Evolutionary conservation across 2,113 vertebrate species (phyloP).

Genomic region (Xiphias gladius): DNA sequence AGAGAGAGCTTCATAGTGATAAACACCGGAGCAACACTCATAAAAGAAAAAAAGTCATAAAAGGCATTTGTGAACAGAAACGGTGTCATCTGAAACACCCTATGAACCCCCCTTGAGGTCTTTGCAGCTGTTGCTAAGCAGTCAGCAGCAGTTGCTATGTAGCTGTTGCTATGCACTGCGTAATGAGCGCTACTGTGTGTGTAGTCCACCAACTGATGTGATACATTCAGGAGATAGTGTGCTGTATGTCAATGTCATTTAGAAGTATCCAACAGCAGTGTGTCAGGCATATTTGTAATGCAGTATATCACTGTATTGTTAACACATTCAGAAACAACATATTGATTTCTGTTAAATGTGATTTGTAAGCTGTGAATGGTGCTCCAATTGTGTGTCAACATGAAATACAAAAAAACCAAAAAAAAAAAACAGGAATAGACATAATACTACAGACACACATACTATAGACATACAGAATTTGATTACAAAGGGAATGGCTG

Average conservation of each 20-base stretch:
- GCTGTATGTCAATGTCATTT: slow-evolving; percentile 71
- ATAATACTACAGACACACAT: neutral
- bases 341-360: slow-evolving; percentile 31
- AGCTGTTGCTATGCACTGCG: slow-evolving; percentile 83
- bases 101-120: slow-evolving; percentile 67
- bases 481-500: slow-evolving; percentile 55
- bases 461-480: slow-evolving; percentile 41
- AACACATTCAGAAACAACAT: slow-evolving; percentile 21
- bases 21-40: slow-evolving; percentile 39
- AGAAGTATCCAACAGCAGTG: slow-evolving; percentile 63
- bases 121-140: slow-evolving; percentile 85
- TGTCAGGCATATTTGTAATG: slow-evolving; percentile 48
- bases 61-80: slow-evolving; percentile 71
- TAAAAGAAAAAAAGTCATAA: slow-evolving; percentile 30
- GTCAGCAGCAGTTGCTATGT: slow-evolving; percentile 83
- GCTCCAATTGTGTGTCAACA: slow-evolving; percentile 26
- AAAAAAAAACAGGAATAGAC: slow-evolving; percentile 16
- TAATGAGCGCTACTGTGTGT: slow-evolving; percentile 76
- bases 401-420: neutral
- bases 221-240: slow-evolving; percentile 70
- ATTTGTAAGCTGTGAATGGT: slow-evolving; percentile 12
- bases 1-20: slow-evolving; percentile 38
- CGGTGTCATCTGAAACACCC: slow-evolving; percentile 76
- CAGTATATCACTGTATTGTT: slow-evolving; percentile 38
- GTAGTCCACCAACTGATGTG: slow-evolving; percentile 79